Conservation (phyloP, 2,888 invertebrate genomes). For the Drosophila stalkeri region DNA sequence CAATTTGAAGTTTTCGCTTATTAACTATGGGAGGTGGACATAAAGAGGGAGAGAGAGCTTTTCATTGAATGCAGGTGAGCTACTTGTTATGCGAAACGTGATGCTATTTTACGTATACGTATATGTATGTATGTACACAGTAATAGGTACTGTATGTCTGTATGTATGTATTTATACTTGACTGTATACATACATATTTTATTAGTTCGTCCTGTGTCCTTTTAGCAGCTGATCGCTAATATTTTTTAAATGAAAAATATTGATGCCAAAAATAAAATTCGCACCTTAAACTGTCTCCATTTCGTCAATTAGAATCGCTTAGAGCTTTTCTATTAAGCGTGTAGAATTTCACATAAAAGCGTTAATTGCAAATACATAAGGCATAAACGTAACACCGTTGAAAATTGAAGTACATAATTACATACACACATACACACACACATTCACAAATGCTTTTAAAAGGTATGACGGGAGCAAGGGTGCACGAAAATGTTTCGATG, state of each 20-base stretch:
- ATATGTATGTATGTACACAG: not conserved
- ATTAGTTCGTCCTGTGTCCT: conserved; percentile 18
- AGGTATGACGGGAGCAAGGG: conserved; percentile 26
- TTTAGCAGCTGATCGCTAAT: conserved; percentile 24
- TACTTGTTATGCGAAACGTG: conserved; percentile 50
- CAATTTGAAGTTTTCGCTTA: conserved; percentile 54
- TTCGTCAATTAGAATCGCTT: conserved; percentile 65
- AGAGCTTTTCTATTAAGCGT: conserved; percentile 58
- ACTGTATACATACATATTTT: not conserved
- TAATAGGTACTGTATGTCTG: not conserved
- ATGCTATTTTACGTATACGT: conserved; percentile 35
- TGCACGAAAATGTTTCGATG: conserved; percentile 61
- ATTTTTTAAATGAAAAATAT: not conserved
- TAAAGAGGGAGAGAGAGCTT: conserved; percentile 50
- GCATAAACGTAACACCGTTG: conserved; percentile 53
- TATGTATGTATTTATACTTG: not conserved
- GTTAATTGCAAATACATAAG: conserved; percentile 67
- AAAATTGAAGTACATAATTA: conserved; percentile 59
- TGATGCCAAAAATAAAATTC: conserved; percentile 20
- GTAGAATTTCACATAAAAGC: conserved; percentile 70
- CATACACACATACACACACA: conserved; percentile 1
- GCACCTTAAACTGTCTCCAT: conserved; percentile 51
- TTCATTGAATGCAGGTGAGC: conserved; percentile 56
- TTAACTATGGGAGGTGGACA: conserved; percentile 16
- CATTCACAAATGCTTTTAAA: not conserved